phyloP scores from a whole-genome alignment of 1,140 invertebrate species.

The Pseudobourletiella spinata region DNA sequence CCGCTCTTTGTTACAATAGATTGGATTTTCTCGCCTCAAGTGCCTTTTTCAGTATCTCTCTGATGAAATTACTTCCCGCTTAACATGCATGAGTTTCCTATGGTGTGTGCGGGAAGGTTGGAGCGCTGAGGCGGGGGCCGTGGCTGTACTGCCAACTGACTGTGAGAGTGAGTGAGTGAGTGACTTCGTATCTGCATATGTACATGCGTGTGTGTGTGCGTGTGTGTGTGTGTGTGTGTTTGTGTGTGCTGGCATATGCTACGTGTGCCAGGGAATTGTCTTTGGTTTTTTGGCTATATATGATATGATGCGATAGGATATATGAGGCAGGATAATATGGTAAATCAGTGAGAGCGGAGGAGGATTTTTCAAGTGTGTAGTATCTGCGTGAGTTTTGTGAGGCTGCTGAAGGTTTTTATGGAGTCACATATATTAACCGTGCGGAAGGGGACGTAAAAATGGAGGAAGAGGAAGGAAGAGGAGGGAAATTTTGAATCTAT shows the following conservation, averaged over 20 bases:
- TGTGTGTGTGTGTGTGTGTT: not conserved
- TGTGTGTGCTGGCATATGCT: not conserved
- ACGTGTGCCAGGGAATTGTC: too few species aligned
- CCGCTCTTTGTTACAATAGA: constrained; percentile 7
- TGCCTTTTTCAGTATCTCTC: not conserved
- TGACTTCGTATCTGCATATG: not conserved
- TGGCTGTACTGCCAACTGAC: too few species aligned
- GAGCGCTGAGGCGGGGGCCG: too few species aligned
- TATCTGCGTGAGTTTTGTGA: too few species aligned
- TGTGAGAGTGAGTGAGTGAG: not conserved
- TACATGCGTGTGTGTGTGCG: not conserved
- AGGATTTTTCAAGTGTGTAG: too few species aligned
- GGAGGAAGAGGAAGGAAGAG: not conserved
- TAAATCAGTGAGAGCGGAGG: too few species aligned
- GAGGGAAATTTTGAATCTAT: not conserved
- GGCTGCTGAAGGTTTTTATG: too few species aligned
- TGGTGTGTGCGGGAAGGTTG: not conserved
- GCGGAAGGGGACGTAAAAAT: too few species aligned
- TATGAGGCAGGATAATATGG: too few species aligned
- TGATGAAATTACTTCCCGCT: constrained; percentile 2
- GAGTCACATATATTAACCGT: too few species aligned
- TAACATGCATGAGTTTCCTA: constrained; percentile 1
- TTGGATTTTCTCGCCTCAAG: constrained; percentile 12
- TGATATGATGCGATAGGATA: too few species aligned
- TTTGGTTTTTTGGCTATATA: too few species aligned